These are phyloP conservation scores for Eretmocerus hayati DNA, from an alignment of 2,888 invertebrate species.

Conservation along the genomic window DNA sequence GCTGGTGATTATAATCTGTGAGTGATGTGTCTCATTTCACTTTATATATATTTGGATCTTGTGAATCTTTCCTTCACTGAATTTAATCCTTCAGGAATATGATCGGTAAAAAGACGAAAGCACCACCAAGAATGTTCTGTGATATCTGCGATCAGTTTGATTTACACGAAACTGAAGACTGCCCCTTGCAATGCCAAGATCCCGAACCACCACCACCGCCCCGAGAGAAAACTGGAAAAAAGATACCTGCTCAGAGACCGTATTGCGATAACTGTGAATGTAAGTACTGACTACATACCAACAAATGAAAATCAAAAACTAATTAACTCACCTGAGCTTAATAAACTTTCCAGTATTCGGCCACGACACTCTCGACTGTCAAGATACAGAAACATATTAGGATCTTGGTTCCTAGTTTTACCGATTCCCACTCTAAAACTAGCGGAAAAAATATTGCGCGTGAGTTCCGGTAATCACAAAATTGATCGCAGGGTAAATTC, in stretches of 20 bases:
- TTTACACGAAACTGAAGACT: conserved; percentile 95
- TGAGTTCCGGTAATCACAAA: too few species aligned
- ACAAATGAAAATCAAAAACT: background rate
- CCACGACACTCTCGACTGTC: conserved; percentile 78
- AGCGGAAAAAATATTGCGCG: too few species aligned
- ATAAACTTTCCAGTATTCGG: conserved; percentile 66
- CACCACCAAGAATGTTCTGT: conserved; percentile 87
- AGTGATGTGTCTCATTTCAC: background rate
- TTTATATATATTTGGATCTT: background rate
- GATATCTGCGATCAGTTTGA: conserved; percentile 98
- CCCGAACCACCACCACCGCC: conserved; percentile 53
- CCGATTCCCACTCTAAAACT: too few species aligned
- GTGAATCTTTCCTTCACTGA: background rate
- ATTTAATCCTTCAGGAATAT: conserved; percentile 29
- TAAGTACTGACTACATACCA: conserved; percentile 41
- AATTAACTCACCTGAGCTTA: conserved; percentile 5
- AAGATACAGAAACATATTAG: conserved; percentile 78
- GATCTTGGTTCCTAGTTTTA: too few species aligned
- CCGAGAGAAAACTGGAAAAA: conserved; percentile 29
- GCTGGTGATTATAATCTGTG: conserved; percentile 49
- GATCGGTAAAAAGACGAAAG: conserved; percentile 47
- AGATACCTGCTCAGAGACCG: conserved; percentile 52
- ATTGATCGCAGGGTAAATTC: too few species aligned
- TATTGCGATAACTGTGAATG: conserved; percentile 94
- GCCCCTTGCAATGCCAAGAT: conserved; percentile 71